Evolutionary conservation across 1,140 invertebrate genomes (phyloP), one percentile per base, ranked within the genome.

Genomic region (Streblospio benedicti): DNA sequence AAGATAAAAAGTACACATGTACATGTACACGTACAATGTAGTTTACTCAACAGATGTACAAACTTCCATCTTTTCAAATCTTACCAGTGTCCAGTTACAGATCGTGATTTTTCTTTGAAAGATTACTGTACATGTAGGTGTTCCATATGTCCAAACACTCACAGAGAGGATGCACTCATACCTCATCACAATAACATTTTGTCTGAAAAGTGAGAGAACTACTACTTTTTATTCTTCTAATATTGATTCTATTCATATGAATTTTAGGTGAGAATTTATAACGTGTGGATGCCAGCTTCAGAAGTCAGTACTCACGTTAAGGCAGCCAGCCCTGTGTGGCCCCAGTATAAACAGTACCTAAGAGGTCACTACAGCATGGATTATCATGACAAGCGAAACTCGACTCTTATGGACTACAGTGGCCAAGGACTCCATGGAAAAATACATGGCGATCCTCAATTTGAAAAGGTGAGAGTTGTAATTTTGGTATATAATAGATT

Each of bases 381-480:
- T n/a, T n/a, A n/a, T n/a, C n/a, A 49, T 27, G 53, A 56, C 53
- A 41, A 56, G 32, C 12, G 20, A 20, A 18, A 4, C 25, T 28
- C 6, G 2, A 32, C 23, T 4, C 51, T 12, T 12, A 9, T 53
- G 16, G 33, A 27, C 3, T 27, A 53, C 51, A 53, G 27, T 27
- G 51, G 51, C 5, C 16, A 31, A 20, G 25, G 51, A 30, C 51
- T 53, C 23, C 12, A 27, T 30, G 51, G 51, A 4, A 20, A 32
- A 6, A 6, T 53, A 27, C 31, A 53, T 16, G 51, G 51, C 2
- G 18, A 32, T 3, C 51, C 51, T 28, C 31, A 30, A 32, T 53
- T 53, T 32, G 51, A 31, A 6, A 32, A 53, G 51, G 51, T 53
- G 5, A 53, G 51, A n/a, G n/a, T n/a, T n/a, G n/a, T n/a, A n/a